These are phyloP conservation scores for Luperina testacea DNA, from an alignment of 2,888 invertebrate species.

Conservation along the genomic window DNA sequence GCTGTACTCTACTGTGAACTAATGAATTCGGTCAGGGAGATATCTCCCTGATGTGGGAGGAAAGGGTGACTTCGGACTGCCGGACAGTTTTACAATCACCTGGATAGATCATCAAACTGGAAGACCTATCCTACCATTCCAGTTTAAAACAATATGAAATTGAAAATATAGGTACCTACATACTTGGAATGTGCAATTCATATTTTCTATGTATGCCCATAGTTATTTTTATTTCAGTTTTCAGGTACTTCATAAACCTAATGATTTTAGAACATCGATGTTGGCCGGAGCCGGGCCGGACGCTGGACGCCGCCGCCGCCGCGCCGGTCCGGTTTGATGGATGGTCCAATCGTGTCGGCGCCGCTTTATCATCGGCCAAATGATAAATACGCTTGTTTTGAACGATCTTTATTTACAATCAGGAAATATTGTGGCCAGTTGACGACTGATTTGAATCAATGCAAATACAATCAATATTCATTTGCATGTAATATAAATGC, in stretches of 20 bases:
- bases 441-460: slow-evolving; percentile 5
- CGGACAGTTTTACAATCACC: background rate
- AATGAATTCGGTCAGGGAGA: slow-evolving; percentile 47
- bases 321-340: slow-evolving; percentile 61
- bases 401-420: slow-evolving; percentile 42
- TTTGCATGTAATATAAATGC: slow-evolving; percentile 10
- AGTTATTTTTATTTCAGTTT: background rate
- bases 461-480: slow-evolving; percentile 19
- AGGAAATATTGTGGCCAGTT: slow-evolving; percentile 14
- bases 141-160: background rate
- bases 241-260: background rate
- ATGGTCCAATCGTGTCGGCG: slow-evolving; percentile 61
- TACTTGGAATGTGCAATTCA: background rate
- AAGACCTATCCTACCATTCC: background rate
- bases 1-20: slow-evolving; percentile 26
- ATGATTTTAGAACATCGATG: slow-evolving; percentile 20
- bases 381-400: slow-evolving; percentile 67
- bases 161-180: too few relatives aligned
- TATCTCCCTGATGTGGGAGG: too few relatives aligned
- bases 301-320: background rate
- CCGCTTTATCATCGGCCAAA: slow-evolving; percentile 66
- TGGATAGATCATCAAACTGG: background rate
- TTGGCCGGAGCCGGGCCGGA: slow-evolving; percentile 10
- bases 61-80: background rate
- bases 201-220: background rate